Evolutionary conservation across 2,797 vertebrate species (phyloP), one percentile per base, ranked within the genome.

Genomic region (Podargus strigoides): DNA sequence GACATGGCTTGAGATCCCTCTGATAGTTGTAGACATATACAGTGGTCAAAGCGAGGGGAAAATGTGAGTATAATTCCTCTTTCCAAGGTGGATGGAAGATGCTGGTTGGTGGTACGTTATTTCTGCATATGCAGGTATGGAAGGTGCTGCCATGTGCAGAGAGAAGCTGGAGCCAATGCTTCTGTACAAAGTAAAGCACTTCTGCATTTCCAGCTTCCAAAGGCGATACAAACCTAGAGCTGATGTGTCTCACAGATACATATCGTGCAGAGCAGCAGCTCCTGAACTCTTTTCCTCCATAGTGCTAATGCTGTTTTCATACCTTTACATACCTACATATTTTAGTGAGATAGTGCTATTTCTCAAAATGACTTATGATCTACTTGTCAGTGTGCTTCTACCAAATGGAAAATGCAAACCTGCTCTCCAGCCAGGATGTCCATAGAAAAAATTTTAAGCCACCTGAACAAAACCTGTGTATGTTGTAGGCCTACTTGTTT

Each of bases 11-110:
- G 8, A 75, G 6, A 9, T 79, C 7, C 44, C 6, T 76, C 46
- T 56, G 34, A 6, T 50, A 55, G n/a, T 0, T 60, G 8, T 34
- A 3, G 12, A 16, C 18, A 32, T 2, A 26, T 37, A 5, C 3
- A 62, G 7, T 22, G 28, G 12, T 34, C 19, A 69, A 87, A 91
- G 7, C 3, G 27, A 60, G 17, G 24, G 24, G 22, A 53, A 91
- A 78, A 55, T 27, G 11, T 30, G 19, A 3, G 13, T 69, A n/a
- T 30, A 55, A 69, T 36, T 82, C 52, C 13, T 67, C 24, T 56
- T 84, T 67, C 59, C 1, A 3, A n/a, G 21, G 20, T 12, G 7
- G 20, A 42, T 66, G 16, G 50, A 69, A 78, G 41, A 34, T 36
- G 44, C 26, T 41, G 22, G 2, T 30, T 69, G 11, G 8, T 60